Percentiles rank a stretch among this genome's conserved stretches.
phyloP scores from a whole-genome alignment of 2,888 invertebrate genomes.

The Yponomeuta malinellus region DNA sequence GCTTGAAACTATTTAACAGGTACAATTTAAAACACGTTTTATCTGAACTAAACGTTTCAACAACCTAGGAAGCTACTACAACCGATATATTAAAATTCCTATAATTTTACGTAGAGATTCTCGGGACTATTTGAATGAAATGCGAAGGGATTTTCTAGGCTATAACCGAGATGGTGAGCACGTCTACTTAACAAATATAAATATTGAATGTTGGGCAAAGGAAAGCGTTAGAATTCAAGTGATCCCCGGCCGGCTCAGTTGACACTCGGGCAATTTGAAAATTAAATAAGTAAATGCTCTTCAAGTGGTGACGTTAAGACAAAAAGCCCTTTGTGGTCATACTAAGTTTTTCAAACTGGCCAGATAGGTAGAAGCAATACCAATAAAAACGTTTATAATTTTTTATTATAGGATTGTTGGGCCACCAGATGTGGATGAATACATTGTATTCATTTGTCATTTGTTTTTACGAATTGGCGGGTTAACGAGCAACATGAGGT shows the following conservation, averaged over 20 bases:
- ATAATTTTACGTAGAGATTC: no score
- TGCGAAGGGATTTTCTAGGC: constrained; percentile 12
- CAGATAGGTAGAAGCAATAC: not conserved
- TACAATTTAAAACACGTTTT: no score
- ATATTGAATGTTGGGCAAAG: constrained; percentile 72
- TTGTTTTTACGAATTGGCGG: no score
- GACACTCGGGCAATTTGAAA: constrained; percentile 71
- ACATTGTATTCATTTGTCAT: no score
- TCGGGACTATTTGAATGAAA: not conserved
- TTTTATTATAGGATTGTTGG: no score
- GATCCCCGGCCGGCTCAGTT: constrained; percentile 66
- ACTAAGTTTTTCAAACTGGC: not conserved
- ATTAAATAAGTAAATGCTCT: constrained; percentile 51
- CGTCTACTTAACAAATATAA: constrained; percentile 73
- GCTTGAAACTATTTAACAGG: no score
- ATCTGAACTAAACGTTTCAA: no score
- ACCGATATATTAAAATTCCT: no score
- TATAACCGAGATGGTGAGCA: constrained; percentile 30
- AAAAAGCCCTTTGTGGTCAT: constrained; percentile 17
- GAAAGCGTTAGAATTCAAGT: constrained; percentile 76
- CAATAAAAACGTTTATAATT: no score
- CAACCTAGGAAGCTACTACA: no score
- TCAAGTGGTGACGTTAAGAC: constrained; percentile 65
- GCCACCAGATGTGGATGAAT: no score
- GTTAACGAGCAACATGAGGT: no score